Conservation (phyloP, 2,797 vertebrate species). For the Danio jaintianensis region DNA sequence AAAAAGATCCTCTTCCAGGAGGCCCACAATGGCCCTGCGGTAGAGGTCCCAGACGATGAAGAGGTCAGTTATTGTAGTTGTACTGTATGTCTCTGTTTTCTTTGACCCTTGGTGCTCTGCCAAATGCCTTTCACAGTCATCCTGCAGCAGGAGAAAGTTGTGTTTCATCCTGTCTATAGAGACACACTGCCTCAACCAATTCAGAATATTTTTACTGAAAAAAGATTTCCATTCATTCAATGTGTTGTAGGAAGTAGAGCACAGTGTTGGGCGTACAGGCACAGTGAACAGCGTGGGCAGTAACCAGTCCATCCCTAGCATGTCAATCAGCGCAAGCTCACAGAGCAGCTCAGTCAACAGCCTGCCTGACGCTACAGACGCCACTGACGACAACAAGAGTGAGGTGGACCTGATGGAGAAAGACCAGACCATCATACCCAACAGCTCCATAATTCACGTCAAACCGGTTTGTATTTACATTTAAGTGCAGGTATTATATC, state of each 20-base stretch:
- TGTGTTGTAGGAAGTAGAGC: conserved; percentile 87
- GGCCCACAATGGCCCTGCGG: conserved; percentile 93
- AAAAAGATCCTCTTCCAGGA: conserved; percentile 99
- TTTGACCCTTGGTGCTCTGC: conserved; percentile 9
- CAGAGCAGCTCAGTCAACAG: conserved; percentile 99
- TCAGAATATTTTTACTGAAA: conserved; percentile 18
- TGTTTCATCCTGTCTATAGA: neutral
- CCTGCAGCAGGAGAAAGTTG: neutral
- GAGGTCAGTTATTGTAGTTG: conserved; percentile 81
- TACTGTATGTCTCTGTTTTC: conserved; percentile 10
- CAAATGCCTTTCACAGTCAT: neutral
- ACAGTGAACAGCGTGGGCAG: conserved; percentile 98
- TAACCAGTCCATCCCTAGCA: conserved; percentile 99
- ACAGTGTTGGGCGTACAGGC: conserved; percentile 89
- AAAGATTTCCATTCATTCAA: neutral
- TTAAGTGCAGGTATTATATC: neutral
- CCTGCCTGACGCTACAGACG: conserved; percentile 94
- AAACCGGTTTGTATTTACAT: conserved; percentile 82
- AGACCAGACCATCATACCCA: conserved; percentile 98
- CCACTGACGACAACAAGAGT: conserved; percentile 88
- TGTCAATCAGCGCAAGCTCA: conserved; percentile 99
- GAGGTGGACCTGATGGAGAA: conserved; percentile 95
- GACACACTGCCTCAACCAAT: neutral
- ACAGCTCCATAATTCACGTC: conserved; percentile 95
- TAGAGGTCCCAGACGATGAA: conserved; percentile 94